Conservation (phyloP, 2,888 invertebrate genomes). For the Perizoma flavofasciatum region DNA sequence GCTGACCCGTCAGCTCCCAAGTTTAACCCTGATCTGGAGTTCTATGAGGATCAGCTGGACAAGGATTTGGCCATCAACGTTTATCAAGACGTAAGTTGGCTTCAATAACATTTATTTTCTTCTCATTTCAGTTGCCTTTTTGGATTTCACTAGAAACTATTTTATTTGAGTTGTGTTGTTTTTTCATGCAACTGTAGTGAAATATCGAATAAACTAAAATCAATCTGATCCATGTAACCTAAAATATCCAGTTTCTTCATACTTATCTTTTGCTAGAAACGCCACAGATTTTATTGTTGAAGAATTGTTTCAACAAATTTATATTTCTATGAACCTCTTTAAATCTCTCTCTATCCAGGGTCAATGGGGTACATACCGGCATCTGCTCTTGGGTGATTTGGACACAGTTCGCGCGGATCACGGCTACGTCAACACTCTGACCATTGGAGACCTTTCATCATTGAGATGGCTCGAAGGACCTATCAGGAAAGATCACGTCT, state of each 20-base stretch:
- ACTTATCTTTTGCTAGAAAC: too few relatives aligned
- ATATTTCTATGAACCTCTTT: background rate
- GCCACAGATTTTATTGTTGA: too few relatives aligned
- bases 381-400: constrained; percentile 86
- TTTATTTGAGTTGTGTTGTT: too few relatives aligned
- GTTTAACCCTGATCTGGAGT: constrained; percentile 85
- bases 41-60: constrained; percentile 86
- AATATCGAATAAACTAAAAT: too few relatives aligned
- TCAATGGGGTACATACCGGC: constrained; percentile 93
- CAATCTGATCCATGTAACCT: too few relatives aligned
- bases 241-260: too few relatives aligned
- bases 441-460: constrained; percentile 93
- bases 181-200: too few relatives aligned
- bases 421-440: constrained; percentile 89
- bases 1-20: constrained; percentile 85
- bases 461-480: constrained; percentile 88
- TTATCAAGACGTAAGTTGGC: constrained; percentile 80
- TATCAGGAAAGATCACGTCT: constrained; percentile 58
- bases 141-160: too few relatives aligned
- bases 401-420: constrained; percentile 82
- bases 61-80: constrained; percentile 93
- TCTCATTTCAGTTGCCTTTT: background rate
- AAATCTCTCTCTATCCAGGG: constrained; percentile 55
- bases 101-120: background rate
- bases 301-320: too few relatives aligned